phyloP scores from a whole-genome alignment of 2,888 invertebrate species.

The Drosophila ochracea region DNA sequence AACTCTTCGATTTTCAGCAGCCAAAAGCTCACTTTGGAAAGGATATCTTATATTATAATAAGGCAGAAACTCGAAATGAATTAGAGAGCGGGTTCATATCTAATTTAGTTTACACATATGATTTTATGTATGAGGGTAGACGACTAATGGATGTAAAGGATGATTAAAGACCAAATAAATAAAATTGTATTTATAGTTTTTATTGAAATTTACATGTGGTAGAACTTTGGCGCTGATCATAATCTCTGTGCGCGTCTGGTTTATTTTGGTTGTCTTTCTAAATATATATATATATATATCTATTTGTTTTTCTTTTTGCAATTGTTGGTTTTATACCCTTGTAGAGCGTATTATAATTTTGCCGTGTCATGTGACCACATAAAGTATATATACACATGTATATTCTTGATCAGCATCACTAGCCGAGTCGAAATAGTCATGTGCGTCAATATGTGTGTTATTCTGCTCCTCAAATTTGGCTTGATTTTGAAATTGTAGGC shows the following conservation, averaged over 20 bases:
- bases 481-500: not conserved
- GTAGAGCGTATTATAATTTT: not conserved
- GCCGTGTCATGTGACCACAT: not conserved
- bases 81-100: not conserved
- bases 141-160: not conserved
- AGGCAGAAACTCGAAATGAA: not conserved
- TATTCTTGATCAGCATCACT: not conserved
- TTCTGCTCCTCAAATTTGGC: not conserved
- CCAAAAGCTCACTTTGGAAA: not conserved
- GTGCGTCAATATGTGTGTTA: not conserved
- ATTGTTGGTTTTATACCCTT: slow-evolving; percentile 5
- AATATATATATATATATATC: not conserved
- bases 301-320: slow-evolving; percentile 27
- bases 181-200: slow-evolving; percentile 50
- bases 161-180: slow-evolving; percentile 24
- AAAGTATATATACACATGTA: not conserved
- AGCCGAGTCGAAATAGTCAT: not conserved
- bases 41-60: not conserved
- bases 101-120: not conserved
- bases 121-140: not conserved
- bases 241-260: slow-evolving; percentile 43
- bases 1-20: not conserved
- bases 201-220: slow-evolving; percentile 63
- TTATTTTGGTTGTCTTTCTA: slow-evolving; percentile 8
- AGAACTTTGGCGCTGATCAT: slow-evolving; percentile 41